Percentiles rank a stretch among this genome's conserved stretches.
Conservation (phyloP, 2,888 invertebrate species). For the Drosophila cracens region DNA sequence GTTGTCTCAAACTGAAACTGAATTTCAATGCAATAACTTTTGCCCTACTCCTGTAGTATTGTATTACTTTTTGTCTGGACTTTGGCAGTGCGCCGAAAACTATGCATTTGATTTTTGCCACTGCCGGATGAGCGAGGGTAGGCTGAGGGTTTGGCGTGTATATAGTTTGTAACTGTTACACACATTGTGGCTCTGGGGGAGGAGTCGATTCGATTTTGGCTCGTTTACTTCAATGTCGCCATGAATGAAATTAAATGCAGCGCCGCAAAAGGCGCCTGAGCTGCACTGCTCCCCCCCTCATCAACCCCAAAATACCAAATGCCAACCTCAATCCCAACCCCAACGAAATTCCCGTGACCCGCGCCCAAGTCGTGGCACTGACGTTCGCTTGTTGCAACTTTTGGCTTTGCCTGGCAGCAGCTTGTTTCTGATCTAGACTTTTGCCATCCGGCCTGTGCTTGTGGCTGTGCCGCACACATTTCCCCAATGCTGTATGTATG, state of each 20-base stretch:
- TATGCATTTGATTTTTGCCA: slow-evolving; percentile 45
- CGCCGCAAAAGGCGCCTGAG: slow-evolving; percentile 54
- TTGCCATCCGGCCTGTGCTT: slow-evolving; percentile 55
- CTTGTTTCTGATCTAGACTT: slow-evolving; percentile 72
- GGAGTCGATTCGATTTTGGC: slow-evolving; percentile 62
- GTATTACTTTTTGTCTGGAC: slow-evolving; percentile 23
- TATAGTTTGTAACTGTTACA: slow-evolving; percentile 28
- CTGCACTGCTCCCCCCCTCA: not conserved
- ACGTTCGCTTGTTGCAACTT: slow-evolving; percentile 62
- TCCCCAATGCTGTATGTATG: slow-evolving; percentile 17
- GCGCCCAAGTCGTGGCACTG: slow-evolving; percentile 19
- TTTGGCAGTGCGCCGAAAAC: slow-evolving; percentile 43
- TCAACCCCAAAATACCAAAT: not conserved
- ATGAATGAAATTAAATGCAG: slow-evolving; percentile 73
- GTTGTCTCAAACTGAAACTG: slow-evolving; percentile 43
- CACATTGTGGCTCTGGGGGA: slow-evolving; percentile 9
- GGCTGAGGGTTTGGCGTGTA: not conserved
- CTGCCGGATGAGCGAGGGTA: not conserved
- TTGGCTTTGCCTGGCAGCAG: slow-evolving; percentile 56
- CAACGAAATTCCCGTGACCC: slow-evolving; percentile 18
- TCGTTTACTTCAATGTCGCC: slow-evolving; percentile 40
- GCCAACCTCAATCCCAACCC: slow-evolving; percentile 26
- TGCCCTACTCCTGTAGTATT: slow-evolving; percentile 23
- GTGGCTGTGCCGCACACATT: slow-evolving; percentile 49
- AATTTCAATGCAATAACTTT: slow-evolving; percentile 71